Evolutionary conservation across 2,888 invertebrate genomes (phyloP).

Genomic region (Norana najaformis): DNA sequence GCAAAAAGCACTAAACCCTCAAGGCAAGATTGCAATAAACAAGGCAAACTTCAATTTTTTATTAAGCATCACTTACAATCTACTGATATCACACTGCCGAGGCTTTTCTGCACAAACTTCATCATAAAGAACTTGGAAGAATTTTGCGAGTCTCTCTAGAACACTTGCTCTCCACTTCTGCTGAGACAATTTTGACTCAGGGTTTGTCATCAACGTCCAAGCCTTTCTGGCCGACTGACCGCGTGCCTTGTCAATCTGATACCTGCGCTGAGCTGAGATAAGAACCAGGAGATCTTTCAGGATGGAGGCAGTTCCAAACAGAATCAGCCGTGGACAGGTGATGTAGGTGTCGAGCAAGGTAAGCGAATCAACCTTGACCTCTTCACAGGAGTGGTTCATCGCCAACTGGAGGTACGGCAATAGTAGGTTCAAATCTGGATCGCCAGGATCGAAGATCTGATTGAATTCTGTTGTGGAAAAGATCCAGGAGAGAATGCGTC

Average conservation of each 20-base stretch:
- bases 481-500: neutral
- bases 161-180: constrained; percentile 31
- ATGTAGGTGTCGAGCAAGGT: neutral
- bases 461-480: neutral
- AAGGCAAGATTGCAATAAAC: neutral
- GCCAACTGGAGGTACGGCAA: constrained; percentile 8
- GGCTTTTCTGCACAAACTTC: constrained; percentile 18
- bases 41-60: neutral
- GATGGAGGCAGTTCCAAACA: neutral
- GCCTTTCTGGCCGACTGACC: neutral
- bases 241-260: neutral
- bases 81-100: neutral
- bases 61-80: neutral
- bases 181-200: constrained; percentile 19
- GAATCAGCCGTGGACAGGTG: constrained; percentile 10
- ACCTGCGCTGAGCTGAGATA: constrained; percentile 14
- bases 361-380: constrained; percentile 16
- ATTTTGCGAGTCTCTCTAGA: constrained; percentile 24
- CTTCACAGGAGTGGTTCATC: constrained; percentile 8
- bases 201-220: constrained; percentile 24
- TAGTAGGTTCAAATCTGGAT: constrained; percentile 16
- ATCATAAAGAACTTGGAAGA: constrained; percentile 7
- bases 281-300: constrained; percentile 18
- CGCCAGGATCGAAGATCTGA: neutral
- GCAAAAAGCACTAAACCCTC: neutral